phyloP scores from a whole-genome alignment of 2,113 vertebrate genomes.

The Anas platyrhynchos region DNA sequence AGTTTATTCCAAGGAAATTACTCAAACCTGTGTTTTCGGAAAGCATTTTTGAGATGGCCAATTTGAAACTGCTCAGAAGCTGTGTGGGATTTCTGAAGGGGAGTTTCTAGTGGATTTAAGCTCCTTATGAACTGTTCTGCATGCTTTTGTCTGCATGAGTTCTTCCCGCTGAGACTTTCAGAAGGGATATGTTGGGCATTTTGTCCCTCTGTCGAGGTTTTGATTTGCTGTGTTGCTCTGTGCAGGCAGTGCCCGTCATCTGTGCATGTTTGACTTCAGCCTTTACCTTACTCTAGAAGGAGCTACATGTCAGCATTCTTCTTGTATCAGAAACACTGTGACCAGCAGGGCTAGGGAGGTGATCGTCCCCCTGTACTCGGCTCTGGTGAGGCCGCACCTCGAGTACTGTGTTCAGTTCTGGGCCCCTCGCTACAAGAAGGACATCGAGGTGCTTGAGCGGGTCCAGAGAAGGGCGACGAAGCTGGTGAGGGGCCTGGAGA shows the following conservation, averaged over 20 bases:
- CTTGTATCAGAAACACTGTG: too few species aligned
- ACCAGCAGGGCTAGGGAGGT: too few species aligned
- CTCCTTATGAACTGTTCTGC: background rate
- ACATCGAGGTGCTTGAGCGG: too few species aligned
- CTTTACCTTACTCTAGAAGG: background rate
- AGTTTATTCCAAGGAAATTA: background rate
- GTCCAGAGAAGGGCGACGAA: too few species aligned
- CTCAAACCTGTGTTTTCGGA: rapidly evolving
- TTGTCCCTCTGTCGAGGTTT: background rate
- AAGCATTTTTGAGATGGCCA: background rate
- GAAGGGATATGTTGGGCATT: background rate
- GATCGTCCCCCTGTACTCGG: too few species aligned
- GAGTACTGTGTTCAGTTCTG: too few species aligned
- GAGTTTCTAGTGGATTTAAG: background rate
- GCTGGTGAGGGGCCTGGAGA: too few species aligned
- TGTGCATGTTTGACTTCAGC: background rate
- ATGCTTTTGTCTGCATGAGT: background rate
- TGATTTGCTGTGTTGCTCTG: background rate
- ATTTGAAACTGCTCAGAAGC: background rate
- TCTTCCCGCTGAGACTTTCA: background rate
- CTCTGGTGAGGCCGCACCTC: too few species aligned
- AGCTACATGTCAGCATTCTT: background rate
- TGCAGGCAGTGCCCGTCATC: background rate
- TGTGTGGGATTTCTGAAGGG: background rate
- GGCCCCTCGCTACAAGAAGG: too few species aligned